These are phyloP conservation scores for Gobio occitaniae DNA, from an alignment of 2,797 vertebrate genomes.

Conservation along the genomic window DNA sequence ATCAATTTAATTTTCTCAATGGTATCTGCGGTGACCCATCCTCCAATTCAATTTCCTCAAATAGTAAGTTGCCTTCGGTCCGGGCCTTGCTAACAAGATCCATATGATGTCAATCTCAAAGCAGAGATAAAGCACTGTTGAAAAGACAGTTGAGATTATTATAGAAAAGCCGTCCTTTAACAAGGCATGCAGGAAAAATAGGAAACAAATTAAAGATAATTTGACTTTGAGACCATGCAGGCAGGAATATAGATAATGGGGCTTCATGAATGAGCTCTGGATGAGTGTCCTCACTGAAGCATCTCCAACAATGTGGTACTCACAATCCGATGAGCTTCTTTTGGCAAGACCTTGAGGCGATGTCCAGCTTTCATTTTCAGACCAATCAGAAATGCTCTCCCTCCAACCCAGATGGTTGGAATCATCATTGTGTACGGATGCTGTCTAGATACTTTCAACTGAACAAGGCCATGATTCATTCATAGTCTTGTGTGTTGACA, in stretches of 20 bases:
- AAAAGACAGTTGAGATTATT: conserved; percentile 53
- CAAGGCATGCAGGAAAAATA: conserved; percentile 26
- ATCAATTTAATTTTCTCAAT: conserved; percentile 35
- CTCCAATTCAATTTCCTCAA: conserved; percentile 60
- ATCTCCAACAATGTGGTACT: conserved; percentile 39
- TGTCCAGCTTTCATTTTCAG: conserved; percentile 40
- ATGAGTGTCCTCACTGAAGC: conserved; percentile 44
- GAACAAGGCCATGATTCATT: conserved; percentile 52
- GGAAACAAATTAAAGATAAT: conserved; percentile 51
- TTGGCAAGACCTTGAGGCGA: conserved; percentile 23
- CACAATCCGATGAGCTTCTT: conserved; percentile 38
- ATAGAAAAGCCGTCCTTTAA: conserved; percentile 56
- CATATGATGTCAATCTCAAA: conserved; percentile 55
- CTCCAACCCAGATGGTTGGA: conserved; percentile 48
- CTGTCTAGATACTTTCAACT: conserved; percentile 49
- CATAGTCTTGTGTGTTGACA: conserved; percentile 26
- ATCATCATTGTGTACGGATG: conserved; percentile 48
- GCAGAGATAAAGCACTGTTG: conserved; percentile 43
- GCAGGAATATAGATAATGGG: conserved; percentile 31
- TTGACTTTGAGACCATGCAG: conserved; percentile 58
- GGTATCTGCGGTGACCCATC: conserved; percentile 49
- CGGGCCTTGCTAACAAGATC: conserved; percentile 53
- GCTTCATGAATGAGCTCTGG: not conserved
- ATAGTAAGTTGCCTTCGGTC: conserved; percentile 50
- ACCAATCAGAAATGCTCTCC: not conserved